Base-by-base conservation (phyloP, 2,888 invertebrate genomes). In the Tipula unca region DNA sequence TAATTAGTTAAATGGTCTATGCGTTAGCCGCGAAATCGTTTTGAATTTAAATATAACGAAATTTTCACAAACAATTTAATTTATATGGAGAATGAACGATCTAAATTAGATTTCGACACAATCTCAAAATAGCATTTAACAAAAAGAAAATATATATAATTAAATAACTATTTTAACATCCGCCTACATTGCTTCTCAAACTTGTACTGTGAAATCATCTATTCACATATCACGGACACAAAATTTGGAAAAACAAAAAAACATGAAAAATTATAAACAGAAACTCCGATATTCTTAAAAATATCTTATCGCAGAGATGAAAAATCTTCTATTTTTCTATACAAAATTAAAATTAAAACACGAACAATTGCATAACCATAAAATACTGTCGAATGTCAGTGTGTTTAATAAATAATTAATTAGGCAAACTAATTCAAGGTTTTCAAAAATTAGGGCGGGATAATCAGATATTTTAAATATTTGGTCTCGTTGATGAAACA, bases 101-200 rank as follows among this genome's bases (percentile, higher is more conserved):
- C 69, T 69, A 69, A 69, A 69, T 69, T 8, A 25, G 25, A 69
- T 69, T 69, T 69, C 69, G 69, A 69, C 69, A 69, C 69, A 69
- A 69, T 69, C 69, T 69, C 25, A 69, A 69, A 69, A 69, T 69
- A 69, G 69, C 69, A 69, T 69, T 69, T 69, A 69, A 69, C 69
- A 69, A 2, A 69, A 48, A n/a, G n/a, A n/a, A n/a, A n/a, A n/a
- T n/a, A 69, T 69, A 25, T 69, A 69, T 69, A 69, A 69, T 69
- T 69, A 69, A 69, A 69, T 69, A 69, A 69, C 69, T 69, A 69
- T 69, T 69, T 69, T 69, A 69, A 69, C 69, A 69, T 69, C 69
- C 69, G 69, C 69, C 69, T 69, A 69, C 69, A 69, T 10, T 10
- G 3, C 25, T 10, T 69, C 69, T 69, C 69, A 69, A n/a, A 69